Base-by-base conservation (phyloP, 2,888 invertebrate genomes). In the Epinotia nisella region DNA sequence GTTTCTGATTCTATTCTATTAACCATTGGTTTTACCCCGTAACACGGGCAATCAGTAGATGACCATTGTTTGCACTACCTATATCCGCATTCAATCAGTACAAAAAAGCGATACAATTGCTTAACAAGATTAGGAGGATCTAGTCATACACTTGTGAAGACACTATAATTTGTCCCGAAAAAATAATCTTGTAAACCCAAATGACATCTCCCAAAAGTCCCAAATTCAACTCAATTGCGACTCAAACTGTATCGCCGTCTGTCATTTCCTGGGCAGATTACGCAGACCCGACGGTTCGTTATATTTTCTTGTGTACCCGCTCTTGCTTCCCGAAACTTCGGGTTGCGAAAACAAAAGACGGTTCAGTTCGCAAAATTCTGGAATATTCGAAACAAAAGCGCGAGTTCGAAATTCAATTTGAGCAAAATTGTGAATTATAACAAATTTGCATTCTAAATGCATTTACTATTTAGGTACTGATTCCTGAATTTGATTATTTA, bases 351-450 rank as follows among this genome's bases (percentile, higher is more conserved):
- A 66, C 55, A 56, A 66, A 66, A 66, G 65, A 56, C 39, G 62
- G 49, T 62, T 65, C 55, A 21, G 35, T 55, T 66, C 21, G 41
- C 65, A 41, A 66, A 39, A 56, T 66, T 56, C 65, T 41, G 21
- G 53, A 65, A 64, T 41, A 19, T 24, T 41, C 66, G 56, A 41
- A 56, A 66, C 66, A 66, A 56, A 55, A 66, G 66, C 66, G 2
- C 15, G 21, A 66, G 5, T 55, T 66, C 41, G 55, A 41, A 41
- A 66, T 65, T 65, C 15, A 21, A 41, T 39, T 55, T 53, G 19
- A 55, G 11, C 11, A 39, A 9, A 29, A 65, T 53, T 39, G 35
- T 21, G n/a, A 21, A 24, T 21, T 21, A 61, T 45, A 24, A 17
- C 9, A 15, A 21, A 21, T 21, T n/a, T 15, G 15, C 19, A 53